Evolutionary conservation across 2,797 vertebrate genomes (phyloP).

Genomic region (Emys orbicularis): DNA sequence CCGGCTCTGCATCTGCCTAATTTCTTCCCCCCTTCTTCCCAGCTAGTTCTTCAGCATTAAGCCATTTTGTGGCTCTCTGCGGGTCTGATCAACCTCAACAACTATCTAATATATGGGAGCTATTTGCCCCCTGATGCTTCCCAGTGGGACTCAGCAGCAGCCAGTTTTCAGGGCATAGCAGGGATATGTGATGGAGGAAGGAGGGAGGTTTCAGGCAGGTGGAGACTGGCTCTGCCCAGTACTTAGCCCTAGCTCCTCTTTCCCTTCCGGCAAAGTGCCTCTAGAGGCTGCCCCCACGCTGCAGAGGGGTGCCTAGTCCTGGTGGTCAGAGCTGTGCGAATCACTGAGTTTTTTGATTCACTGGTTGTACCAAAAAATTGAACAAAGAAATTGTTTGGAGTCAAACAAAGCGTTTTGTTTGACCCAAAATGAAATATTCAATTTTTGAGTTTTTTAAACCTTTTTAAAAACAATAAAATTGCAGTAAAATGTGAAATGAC

Average conservation of each 20-base stretch:
- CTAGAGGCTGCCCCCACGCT: fast-evolving
- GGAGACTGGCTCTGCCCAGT: background rate
- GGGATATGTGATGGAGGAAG: background rate
- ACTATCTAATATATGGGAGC: background rate
- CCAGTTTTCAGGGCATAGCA: fast-evolving
- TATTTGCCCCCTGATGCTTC: background rate
- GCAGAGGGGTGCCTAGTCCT: fast-evolving
- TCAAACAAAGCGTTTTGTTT: background rate
- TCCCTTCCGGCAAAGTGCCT: background rate
- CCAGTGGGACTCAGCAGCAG: fast-evolving
- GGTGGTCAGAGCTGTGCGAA: background rate
- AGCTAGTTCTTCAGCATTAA: background rate
- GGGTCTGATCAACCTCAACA: background rate
- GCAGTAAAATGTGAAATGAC: background rate
- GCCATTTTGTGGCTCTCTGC: background rate
- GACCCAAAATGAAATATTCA: background rate
- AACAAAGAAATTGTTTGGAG: background rate
- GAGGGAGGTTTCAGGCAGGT: background rate
- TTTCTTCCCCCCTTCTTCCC: background rate
- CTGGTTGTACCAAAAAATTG: background rate
- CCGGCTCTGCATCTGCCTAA: background rate
- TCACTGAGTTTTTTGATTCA: too few relatives aligned
- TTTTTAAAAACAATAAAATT: background rate
- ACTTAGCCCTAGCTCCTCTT: fast-evolving
- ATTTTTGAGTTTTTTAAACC: background rate